Evolutionary conservation across 2,797 vertebrate species (phyloP).

Genomic region (Diplodus puntazzo): DNA sequence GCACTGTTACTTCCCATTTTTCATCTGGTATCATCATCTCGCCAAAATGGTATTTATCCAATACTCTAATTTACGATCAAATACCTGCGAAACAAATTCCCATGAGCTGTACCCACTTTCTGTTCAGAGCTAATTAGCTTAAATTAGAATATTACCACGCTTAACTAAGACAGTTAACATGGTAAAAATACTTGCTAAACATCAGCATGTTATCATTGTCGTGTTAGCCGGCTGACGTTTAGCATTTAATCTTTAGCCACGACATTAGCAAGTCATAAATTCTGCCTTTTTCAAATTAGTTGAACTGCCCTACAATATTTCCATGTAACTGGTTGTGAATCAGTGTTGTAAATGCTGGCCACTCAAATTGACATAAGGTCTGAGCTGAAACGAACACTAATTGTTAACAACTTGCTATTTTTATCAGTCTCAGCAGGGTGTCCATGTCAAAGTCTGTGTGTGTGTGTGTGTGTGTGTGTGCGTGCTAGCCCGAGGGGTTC

Average conservation of each 20-base stretch:
- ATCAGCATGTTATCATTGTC: neutral
- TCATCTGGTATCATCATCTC: neutral
- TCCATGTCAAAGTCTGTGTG: constrained; percentile 20
- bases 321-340: no score
- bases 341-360: constrained; percentile 4
- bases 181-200: neutral
- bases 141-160: neutral
- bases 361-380: constrained; percentile 49
- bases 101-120: neutral
- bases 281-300: no score
- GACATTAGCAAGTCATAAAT: no score
- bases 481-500: constrained; percentile 51
- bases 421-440: constrained; percentile 56
- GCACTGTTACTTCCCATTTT: neutral
- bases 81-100: neutral
- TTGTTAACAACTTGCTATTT: constrained; percentile 71
- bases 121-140: neutral
- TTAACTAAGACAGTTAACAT: neutral
- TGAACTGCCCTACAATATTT: no score
- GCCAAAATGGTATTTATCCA: no score
- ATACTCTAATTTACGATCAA: neutral
- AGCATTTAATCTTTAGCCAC: neutral
- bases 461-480: constrained; percentile 12
- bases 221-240: neutral
- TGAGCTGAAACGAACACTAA: constrained; percentile 60